phyloP scores from a whole-genome alignment of 2,113 vertebrate species.

The Nibea coibor region DNA sequence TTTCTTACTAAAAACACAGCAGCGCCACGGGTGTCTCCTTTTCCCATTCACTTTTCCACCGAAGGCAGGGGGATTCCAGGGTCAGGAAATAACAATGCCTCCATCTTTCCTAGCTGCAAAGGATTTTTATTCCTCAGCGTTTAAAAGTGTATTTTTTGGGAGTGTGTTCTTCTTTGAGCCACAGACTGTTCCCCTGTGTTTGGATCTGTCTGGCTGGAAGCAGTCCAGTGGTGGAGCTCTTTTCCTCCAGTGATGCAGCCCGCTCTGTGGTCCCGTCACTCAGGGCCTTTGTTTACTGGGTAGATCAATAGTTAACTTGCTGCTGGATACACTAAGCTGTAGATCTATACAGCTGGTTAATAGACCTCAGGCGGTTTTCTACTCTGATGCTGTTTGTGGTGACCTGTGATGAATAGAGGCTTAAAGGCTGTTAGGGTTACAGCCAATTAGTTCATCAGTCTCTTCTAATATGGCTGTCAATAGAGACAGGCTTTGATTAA shows the following conservation, averaged over 20 bases:
- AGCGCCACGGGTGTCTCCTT: conserved; percentile 27
- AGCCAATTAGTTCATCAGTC: conserved; percentile 68
- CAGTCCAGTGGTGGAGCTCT: conserved; percentile 63
- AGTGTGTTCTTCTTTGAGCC: conserved; percentile 52
- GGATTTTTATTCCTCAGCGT: conserved; percentile 55
- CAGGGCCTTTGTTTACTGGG: conserved; percentile 68
- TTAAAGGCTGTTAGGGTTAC: conserved; percentile 45
- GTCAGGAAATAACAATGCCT: conserved; percentile 64
- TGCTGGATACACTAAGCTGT: conserved; percentile 56
- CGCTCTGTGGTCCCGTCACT: conserved; percentile 75
- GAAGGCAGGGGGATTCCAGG: conserved; percentile 63
- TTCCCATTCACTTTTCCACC: conserved; percentile 37
- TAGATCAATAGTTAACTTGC: conserved; percentile 76
- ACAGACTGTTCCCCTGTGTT: conserved; percentile 54
- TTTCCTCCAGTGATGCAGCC: conserved; percentile 57
- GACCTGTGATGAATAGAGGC: conserved; percentile 55
- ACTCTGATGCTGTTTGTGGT: conserved; percentile 37
- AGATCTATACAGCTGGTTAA: conserved; percentile 56
- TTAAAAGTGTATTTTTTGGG: conserved; percentile 48
- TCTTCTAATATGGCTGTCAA: conserved; percentile 58
- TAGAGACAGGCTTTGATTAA: conserved; percentile 43
- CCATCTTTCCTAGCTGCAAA: conserved; percentile 39
- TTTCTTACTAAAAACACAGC: conserved; percentile 62
- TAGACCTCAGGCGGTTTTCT: conserved; percentile 50
- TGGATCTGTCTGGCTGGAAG: conserved; percentile 75